Evolutionary conservation across 2,888 invertebrate species (phyloP).

Genomic region (Hydraecia micacea): DNA sequence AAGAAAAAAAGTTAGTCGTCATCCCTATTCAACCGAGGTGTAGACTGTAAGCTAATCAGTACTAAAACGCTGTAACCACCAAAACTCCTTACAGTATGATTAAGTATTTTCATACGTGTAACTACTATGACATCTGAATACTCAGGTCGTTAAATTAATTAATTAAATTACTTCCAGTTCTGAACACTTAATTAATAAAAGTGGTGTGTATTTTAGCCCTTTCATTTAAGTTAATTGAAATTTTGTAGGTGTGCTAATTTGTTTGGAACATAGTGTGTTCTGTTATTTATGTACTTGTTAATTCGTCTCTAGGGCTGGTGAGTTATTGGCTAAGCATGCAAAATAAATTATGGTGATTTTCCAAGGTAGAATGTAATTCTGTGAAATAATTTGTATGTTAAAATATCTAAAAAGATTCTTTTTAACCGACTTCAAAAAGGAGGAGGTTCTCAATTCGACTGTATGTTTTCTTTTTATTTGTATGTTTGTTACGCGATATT

Average conservation of each 20-base stretch:
- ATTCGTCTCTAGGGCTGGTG: neutral
- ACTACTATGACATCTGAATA: no score
- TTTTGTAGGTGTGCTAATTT: constrained; percentile 42
- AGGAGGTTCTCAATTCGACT: no score
- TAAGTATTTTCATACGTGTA: constrained; percentile 6
- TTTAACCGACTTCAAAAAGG: neutral
- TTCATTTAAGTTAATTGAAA: constrained; percentile 49
- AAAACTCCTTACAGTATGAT: neutral
- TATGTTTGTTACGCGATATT: no score
- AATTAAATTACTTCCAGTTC: constrained; percentile 45
- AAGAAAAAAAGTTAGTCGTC: no score
- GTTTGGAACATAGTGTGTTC: neutral
- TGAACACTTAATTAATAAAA: constrained; percentile 58
- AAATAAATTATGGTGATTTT: neutral
- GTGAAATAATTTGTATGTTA: neutral
- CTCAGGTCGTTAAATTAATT: constrained; percentile 30
- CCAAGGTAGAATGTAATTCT: neutral
- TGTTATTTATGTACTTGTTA: neutral
- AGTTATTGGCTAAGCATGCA: neutral
- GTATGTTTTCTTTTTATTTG: no score
- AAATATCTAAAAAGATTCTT: neutral
- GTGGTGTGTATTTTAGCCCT: constrained; percentile 43
- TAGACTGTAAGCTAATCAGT: neutral
- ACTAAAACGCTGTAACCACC: neutral
- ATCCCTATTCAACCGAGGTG: no score